Evolutionary conservation across 2,888 invertebrate species (phyloP), one percentile per base, ranked within the genome.

Genomic region (Amphipoea oculea): DNA sequence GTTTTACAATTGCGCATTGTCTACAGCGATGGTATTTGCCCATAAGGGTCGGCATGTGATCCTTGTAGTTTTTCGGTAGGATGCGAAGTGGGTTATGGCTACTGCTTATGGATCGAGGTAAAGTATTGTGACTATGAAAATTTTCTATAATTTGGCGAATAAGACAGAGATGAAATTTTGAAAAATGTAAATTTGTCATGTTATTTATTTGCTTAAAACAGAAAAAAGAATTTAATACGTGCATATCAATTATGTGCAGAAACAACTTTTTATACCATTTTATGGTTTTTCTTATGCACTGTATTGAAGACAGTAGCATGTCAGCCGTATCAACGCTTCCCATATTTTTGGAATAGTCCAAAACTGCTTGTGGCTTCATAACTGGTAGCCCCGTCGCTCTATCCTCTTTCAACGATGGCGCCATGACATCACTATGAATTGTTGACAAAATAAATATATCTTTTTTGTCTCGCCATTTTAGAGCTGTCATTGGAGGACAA

Each of bases 381-480:
- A 80, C 68, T 57, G 82, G 84, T 70, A 86, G 54, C 66, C 81
- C 85, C 68, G 86, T 85, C 62, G 69, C 72, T 72, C 77, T 71
- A 40, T 86, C 60, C 68, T 83, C 71, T 74, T 85, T 85, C 66
- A 81, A 68, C 66, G 79, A 78, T 69, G 86, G 86, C 65, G 67
- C 79, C 71, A 86, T 81, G 70, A 79, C 7, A 67, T 81, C 78
- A 74, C 81, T 85, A 73, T 78, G 78, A 66, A 81, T 81, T 20
- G 78, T 81, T 75, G 83, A 82, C 65, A 88, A 76, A 78, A 87
- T 85, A 62, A 68, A 76, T 63, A 87, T 71, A 72, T 76, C 54
- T 84, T 86, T 72, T 78, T 88, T 88, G 70, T 89, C 85, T 51
- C 83, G 78, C 86, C 86, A 85, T 81, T 88, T 86, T 78, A 88